Conservation (phyloP, 2,888 invertebrate species). For the Drosophila suboccidentalis region DNA sequence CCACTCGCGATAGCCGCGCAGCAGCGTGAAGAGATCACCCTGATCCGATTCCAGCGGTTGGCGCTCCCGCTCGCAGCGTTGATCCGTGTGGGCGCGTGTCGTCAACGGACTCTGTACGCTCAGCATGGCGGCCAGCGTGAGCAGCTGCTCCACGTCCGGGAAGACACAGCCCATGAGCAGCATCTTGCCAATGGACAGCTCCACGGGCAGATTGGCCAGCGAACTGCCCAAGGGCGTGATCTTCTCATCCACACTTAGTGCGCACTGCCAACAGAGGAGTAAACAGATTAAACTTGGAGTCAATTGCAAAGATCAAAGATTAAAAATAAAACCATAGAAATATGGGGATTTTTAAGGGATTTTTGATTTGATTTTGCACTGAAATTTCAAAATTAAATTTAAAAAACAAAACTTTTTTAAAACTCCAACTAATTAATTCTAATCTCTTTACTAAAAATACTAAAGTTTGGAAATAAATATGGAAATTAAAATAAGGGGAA, state of each 20-base stretch:
- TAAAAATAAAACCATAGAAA: too few relatives aligned
- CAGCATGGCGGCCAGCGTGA: conserved; percentile 95
- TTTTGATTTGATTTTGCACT: too few relatives aligned
- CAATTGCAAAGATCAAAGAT: too few relatives aligned
- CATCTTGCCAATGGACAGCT: conserved; percentile 98
- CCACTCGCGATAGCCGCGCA: conserved; percentile 96
- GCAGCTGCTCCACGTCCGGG: conserved; percentile 93
- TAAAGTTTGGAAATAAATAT: too few relatives aligned
- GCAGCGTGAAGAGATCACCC: conserved; percentile 96
- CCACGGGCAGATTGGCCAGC: conserved; percentile 95
- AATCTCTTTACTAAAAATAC: too few relatives aligned
- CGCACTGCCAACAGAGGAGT: conserved; percentile 87
- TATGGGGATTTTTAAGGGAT: too few relatives aligned
- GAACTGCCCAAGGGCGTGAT: conserved; percentile 95
- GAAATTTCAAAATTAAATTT: too few relatives aligned
- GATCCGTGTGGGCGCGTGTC: conserved; percentile 93
- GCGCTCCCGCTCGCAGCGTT: conserved; percentile 92
- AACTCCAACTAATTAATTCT: too few relatives aligned
- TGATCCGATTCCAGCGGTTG: conserved; percentile 95
- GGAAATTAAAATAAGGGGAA: too few relatives aligned
- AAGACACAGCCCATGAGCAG: conserved; percentile 96
- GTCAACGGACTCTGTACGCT: conserved; percentile 98
- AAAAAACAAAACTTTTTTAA: too few relatives aligned
- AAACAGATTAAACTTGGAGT: too few relatives aligned
- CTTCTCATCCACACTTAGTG: conserved; percentile 91